A percentile compares a stretch with the other conserved stretches of the same genome.
Conservation (phyloP, 2,113 vertebrate species). For the Cyanoramphus novaezelandiae region DNA sequence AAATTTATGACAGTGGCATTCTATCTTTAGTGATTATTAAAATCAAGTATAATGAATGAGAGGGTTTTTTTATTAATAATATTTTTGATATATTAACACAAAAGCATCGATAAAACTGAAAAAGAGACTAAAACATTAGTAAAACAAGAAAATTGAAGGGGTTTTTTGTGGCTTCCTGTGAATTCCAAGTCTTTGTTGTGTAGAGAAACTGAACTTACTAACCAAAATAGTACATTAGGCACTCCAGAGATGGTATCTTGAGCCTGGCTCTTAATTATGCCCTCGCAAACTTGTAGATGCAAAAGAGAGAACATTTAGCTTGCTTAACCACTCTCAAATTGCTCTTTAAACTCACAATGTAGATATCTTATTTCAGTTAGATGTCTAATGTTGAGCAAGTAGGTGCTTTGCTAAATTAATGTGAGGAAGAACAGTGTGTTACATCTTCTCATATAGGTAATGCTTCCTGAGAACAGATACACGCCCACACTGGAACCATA, state of each 20-base stretch:
- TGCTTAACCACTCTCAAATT: background rate
- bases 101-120: background rate
- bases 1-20: background rate
- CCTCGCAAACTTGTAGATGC: background rate
- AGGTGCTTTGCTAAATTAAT: background rate
- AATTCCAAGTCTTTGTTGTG: background rate
- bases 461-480: background rate
- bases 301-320: background rate
- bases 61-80: background rate
- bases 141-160: background rate
- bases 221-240: background rate
- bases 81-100: background rate
- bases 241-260: background rate
- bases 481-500: background rate
- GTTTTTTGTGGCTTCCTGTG: background rate
- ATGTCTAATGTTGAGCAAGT: background rate
- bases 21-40: background rate
- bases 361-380: background rate
- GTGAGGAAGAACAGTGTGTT: background rate
- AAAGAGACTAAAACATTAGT: background rate
- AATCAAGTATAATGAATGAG: background rate
- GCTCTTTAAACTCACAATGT: background rate
- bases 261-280: background rate
- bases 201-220: background rate
- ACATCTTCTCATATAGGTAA: background rate